Evolutionary conservation across 2,888 invertebrate genomes (phyloP).

Genomic region (Seira sanloemensis): DNA sequence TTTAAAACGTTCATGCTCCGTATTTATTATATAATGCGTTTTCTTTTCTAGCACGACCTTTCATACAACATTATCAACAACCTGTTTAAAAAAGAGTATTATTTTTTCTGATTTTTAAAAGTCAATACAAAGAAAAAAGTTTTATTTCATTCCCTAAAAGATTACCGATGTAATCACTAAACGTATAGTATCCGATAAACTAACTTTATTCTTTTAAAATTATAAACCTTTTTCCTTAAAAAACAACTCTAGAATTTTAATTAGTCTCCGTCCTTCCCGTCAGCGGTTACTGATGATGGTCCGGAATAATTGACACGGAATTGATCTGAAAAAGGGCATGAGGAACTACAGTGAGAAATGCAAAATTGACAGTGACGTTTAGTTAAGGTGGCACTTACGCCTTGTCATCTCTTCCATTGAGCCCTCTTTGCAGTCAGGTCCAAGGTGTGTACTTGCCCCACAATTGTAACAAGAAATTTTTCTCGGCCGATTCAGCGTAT

Average conservation of each 20-base stretch:
- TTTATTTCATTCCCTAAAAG: not conserved
- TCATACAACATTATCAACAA: conserved; percentile 10
- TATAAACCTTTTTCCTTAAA: conserved; percentile 11
- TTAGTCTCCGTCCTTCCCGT: conserved; percentile 64
- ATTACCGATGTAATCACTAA: not conserved
- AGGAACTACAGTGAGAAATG: not conserved
- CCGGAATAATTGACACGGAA: conserved; percentile 66
- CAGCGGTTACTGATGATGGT: conserved; percentile 61
- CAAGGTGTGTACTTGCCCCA: conserved; percentile 88
- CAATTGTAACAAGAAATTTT: conserved; percentile 93
- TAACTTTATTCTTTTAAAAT: conserved; percentile 11
- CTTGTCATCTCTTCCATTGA: conserved; percentile 93
- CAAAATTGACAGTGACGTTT: not conserved
- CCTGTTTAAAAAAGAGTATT: conserved; percentile 16
- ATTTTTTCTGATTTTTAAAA: not conserved
- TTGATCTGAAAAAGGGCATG: conserved; percentile 41
- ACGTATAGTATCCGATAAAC: not conserved
- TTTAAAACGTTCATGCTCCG: not conserved
- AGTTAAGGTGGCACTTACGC: conserved; percentile 70
- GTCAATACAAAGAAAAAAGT: not conserved
- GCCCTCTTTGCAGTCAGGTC: conserved; percentile 91
- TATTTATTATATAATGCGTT: conserved; percentile 4
- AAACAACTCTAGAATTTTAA: conserved; percentile 18
- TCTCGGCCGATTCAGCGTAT: conserved; percentile 61
- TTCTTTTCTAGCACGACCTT: not conserved